Conservation (phyloP, 2,888 invertebrate species). For the Neoitamus cyanurus region DNA sequence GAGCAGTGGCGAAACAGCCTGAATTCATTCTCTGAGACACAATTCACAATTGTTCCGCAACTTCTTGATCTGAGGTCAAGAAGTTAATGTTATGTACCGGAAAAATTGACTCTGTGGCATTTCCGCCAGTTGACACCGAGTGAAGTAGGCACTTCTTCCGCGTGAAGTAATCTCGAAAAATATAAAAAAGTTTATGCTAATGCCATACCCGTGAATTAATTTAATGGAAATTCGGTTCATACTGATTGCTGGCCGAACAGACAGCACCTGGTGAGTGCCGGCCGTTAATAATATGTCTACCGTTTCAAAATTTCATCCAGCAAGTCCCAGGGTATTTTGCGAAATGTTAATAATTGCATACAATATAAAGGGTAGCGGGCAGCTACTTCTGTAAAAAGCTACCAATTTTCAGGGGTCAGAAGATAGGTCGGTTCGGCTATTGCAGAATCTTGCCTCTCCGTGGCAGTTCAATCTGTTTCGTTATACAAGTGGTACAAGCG, state of each 20-base stretch:
- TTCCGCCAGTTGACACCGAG: neutral
- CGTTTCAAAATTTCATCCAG: neutral
- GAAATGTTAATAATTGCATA: conserved; percentile 1
- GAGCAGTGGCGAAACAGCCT: neutral
- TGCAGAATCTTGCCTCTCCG: neutral
- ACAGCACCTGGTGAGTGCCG: neutral
- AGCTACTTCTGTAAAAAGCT: neutral
- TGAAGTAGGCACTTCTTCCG: neutral
- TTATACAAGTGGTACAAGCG: neutral
- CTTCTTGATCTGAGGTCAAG: neutral
- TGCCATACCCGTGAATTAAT: neutral
- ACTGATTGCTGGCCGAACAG: neutral
- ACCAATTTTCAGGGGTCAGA: neutral
- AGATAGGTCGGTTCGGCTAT: neutral
- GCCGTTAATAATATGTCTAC: neutral
- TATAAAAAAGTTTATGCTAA: neutral
- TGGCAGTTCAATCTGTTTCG: neutral
- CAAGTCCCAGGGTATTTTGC: neutral
- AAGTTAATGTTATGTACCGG: neutral
- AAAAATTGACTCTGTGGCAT: neutral
- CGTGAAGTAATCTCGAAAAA: neutral
- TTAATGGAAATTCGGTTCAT: neutral
- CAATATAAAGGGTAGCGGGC: neutral
- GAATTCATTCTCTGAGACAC: neutral
- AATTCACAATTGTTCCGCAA: neutral